These are phyloP conservation scores for Oriolus oriolus DNA, from an alignment of 2,113 vertebrate genomes.

Conservation along the genomic window DNA sequence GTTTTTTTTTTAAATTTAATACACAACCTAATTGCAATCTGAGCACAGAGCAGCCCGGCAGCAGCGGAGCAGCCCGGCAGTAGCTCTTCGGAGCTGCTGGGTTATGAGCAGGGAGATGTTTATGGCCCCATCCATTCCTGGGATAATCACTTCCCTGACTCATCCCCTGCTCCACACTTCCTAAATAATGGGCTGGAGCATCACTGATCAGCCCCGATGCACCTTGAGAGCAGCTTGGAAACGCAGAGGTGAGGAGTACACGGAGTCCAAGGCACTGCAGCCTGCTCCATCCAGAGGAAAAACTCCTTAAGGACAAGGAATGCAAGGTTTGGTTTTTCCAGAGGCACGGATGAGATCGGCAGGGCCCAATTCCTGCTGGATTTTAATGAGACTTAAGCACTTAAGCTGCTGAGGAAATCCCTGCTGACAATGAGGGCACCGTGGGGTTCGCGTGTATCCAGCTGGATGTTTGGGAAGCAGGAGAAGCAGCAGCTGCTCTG, in stretches of 20 bases:
- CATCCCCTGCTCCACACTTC: background rate
- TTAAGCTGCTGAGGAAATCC: background rate
- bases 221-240: background rate
- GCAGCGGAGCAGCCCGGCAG: background rate
- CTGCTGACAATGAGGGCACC: background rate
- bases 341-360: background rate
- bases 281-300: background rate
- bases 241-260: background rate
- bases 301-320: background rate
- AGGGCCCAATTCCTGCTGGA: background rate
- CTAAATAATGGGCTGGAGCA: constrained; percentile 2
- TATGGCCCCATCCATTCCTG: constrained; percentile 40
- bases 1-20: background rate
- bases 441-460: background rate
- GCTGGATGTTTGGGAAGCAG: background rate
- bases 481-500: background rate
- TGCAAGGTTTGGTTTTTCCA: background rate
- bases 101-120: constrained; percentile 49
- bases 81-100: constrained; percentile 6
- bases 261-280: background rate
- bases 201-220: background rate
- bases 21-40: constrained; percentile 14
- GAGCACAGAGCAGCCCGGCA: background rate
- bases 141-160: constrained; percentile 42
- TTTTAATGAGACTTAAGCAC: background rate